phyloP scores from a whole-genome alignment of 2,888 invertebrate species.

The Steinernema carpocapsae region DNA sequence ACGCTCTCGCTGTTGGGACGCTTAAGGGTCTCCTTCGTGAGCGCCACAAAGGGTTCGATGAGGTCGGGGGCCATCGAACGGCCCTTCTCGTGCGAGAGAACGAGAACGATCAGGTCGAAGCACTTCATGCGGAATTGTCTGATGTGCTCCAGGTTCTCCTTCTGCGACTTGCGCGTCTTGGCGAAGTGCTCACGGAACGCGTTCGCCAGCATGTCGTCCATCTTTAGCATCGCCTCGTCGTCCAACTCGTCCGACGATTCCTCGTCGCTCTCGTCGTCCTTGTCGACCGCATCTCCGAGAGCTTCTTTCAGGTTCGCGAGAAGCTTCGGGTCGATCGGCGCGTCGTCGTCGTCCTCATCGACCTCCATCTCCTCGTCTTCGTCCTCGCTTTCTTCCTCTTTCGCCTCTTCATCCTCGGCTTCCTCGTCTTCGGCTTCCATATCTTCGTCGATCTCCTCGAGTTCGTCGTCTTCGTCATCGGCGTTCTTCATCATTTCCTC shows the following conservation, averaged over 20 bases:
- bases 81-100: conserved; percentile 1
- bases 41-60: conserved; percentile 17
- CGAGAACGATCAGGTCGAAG: conserved; percentile 11
- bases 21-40: conserved; percentile 12
- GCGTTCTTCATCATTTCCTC: conserved; percentile 17
- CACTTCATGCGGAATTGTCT: conserved; percentile 23
- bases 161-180: conserved; percentile 17
- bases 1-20: conserved; percentile 18
- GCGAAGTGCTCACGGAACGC: conserved; percentile 21
- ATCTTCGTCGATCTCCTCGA: neutral
- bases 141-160: conserved; percentile 14
- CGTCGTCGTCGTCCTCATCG: neutral
- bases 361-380: conserved; percentile 14
- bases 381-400: neutral
- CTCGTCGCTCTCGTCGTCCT: conserved; percentile 7
- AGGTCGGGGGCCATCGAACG: neutral
- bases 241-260: neutral
- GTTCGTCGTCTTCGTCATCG: conserved; percentile 11
- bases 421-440: neutral
- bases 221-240: conserved; percentile 25
- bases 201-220: conserved; percentile 27
- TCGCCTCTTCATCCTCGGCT: neutral
- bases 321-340: neutral
- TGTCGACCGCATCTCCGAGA: neutral
- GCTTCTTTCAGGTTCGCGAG: conserved; percentile 5